Percentiles rank a stretch among this genome's conserved stretches.
Evolutionary conservation across 2,888 invertebrate genomes (phyloP).

Genomic region (Epinotia brunnichana): DNA sequence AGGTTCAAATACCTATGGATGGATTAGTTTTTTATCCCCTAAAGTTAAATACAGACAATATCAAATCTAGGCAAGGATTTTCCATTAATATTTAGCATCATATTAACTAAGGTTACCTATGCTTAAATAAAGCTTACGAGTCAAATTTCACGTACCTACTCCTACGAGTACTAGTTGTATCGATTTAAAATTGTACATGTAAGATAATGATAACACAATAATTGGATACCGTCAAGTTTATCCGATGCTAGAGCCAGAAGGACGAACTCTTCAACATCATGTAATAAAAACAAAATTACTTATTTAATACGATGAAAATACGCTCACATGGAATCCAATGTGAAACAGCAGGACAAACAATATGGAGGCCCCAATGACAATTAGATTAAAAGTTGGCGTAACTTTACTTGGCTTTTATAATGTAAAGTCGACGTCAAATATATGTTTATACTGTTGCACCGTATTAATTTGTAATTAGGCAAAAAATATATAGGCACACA

Average conservation of each 20-base stretch:
- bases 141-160: too few species aligned
- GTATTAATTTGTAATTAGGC: too few species aligned
- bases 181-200: too few species aligned
- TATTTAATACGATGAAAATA: neutral
- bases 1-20: neutral
- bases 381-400: constrained; percentile 1
- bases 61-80: neutral
- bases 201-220: too few species aligned
- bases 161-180: too few species aligned
- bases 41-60: neutral
- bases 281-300: neutral
- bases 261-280: neutral
- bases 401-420: neutral
- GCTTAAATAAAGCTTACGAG: too few species aligned
- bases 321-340: neutral
- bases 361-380: neutral
- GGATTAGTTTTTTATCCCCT: neutral
- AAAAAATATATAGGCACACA: too few species aligned
- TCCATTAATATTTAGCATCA: neutral
- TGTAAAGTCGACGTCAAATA: neutral
- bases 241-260: too few species aligned
- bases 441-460: too few species aligned
- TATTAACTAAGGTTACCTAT: too few species aligned
- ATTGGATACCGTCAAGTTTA: too few species aligned
- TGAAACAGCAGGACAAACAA: neutral